phyloP scores from a whole-genome alignment of 2,888 invertebrate species.

The Mythimna loreyi region DNA sequence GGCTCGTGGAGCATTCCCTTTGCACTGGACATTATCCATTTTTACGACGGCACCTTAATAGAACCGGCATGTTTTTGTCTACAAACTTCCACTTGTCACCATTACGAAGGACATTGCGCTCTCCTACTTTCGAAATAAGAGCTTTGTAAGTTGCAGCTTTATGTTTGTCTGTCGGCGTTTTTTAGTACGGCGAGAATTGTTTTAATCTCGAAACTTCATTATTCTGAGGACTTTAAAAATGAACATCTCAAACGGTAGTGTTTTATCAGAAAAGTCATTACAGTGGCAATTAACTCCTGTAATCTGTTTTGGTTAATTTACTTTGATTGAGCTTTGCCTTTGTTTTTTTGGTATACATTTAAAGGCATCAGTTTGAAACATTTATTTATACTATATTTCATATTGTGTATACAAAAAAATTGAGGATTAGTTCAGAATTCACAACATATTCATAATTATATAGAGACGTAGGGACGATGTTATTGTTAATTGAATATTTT shows the following conservation, averaged over 20 bases:
- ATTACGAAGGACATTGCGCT: constrained; percentile 57
- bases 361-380: neutral
- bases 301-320: constrained; percentile 59
- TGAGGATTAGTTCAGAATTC: neutral
- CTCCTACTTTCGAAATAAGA: constrained; percentile 54
- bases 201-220: constrained; percentile 69
- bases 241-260: constrained; percentile 53
- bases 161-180: constrained; percentile 64
- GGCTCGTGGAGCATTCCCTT: constrained; percentile 64
- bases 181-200: constrained; percentile 73
- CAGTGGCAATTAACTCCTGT: constrained; percentile 60
- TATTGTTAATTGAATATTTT: neutral
- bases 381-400: neutral
- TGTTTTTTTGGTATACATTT: constrained; percentile 4
- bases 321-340: constrained; percentile 24
- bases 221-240: constrained; percentile 49
- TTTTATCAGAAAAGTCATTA: constrained; percentile 66
- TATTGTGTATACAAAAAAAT: neutral
- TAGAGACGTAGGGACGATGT: neutral
- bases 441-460: neutral
- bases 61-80: constrained; percentile 71
- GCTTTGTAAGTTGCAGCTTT: constrained; percentile 20
- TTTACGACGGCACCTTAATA: constrained; percentile 81
- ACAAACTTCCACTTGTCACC: constrained; percentile 48
- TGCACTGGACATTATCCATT: constrained; percentile 78